phyloP scores from a whole-genome alignment of 2,888 invertebrate species.

The Pantelozetes paolii region DNA sequence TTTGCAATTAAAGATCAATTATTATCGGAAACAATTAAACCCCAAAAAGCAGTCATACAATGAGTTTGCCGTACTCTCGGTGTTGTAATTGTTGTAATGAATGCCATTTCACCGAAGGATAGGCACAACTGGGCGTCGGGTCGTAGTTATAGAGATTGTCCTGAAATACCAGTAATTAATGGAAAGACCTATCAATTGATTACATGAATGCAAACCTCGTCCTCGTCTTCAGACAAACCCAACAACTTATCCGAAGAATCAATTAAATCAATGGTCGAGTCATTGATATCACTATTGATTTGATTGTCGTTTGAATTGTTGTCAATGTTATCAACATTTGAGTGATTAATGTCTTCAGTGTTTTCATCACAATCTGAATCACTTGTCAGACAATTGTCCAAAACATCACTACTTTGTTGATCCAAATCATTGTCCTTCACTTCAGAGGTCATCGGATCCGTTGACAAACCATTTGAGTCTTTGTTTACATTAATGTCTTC shows the following conservation, averaged over 20 bases:
- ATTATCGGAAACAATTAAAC: background rate
- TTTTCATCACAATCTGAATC: background rate
- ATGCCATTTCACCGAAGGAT: conserved; percentile 66
- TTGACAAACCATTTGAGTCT: background rate
- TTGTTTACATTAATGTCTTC: background rate
- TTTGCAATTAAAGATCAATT: background rate
- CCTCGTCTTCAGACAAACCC: conserved; percentile 25
- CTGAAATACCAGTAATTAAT: background rate
- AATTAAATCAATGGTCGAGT: conserved; percentile 2
- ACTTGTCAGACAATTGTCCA: background rate
- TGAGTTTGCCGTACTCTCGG: conserved; percentile 55
- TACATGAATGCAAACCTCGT: background rate
- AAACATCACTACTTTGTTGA: too few species aligned
- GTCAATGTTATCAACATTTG: background rate
- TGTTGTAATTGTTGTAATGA: conserved; percentile 61
- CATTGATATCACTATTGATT: background rate
- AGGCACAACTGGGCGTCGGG: conserved; percentile 49
- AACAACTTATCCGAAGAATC: conserved; percentile 2
- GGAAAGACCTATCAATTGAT: background rate
- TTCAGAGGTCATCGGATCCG: too few species aligned
- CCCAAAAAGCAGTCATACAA: background rate
- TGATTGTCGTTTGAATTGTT: conserved; percentile 15
- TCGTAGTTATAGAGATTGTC: conserved; percentile 40
- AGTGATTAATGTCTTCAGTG: conserved; percentile 10
- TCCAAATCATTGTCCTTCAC: background rate